Conservation (phyloP, 2,113 vertebrate genomes). For the Ciconia stormi region DNA sequence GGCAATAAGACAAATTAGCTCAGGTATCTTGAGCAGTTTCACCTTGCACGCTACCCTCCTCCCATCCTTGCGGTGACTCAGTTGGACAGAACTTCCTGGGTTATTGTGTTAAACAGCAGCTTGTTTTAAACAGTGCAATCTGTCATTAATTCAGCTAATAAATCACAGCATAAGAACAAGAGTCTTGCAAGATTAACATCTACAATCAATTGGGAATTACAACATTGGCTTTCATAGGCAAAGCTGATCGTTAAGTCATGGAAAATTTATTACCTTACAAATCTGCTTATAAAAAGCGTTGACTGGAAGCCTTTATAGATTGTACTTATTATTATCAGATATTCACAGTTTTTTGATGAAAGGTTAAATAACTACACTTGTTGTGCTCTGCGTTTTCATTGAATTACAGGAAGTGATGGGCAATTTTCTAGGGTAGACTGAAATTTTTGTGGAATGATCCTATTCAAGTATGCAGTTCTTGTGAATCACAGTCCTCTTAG, state of each 20-base stretch:
- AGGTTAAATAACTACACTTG: slow-evolving; percentile 39
- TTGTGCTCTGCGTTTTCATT: neutral
- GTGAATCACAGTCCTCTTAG: neutral
- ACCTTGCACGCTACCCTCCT: slow-evolving; percentile 11
- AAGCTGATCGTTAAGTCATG: slow-evolving; percentile 64
- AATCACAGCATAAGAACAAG: slow-evolving; percentile 71
- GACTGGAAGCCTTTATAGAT: slow-evolving; percentile 59
- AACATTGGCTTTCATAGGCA: slow-evolving; percentile 64
- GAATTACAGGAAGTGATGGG: neutral
- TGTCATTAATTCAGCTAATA: slow-evolving; percentile 77
- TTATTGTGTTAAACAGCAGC: slow-evolving; percentile 63
- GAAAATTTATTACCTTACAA: slow-evolving; percentile 67
- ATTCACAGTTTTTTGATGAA: slow-evolving; percentile 12
- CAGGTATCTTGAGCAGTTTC: slow-evolving; percentile 59
- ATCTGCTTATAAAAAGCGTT: slow-evolving; percentile 60
- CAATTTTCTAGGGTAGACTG: neutral
- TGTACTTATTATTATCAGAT: slow-evolving; percentile 22
- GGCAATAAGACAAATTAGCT: slow-evolving; percentile 61
- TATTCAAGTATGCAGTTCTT: neutral
- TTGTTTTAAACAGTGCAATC: slow-evolving; percentile 55
- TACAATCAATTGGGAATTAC: slow-evolving; percentile 78
- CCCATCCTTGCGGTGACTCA: slow-evolving; percentile 38
- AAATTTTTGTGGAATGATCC: neutral
- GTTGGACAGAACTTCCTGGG: neutral
- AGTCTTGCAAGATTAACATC: slow-evolving; percentile 75